Evolutionary conservation across 2,888 invertebrate species (phyloP), one percentile per base, ranked within the genome.

Genomic region (Pegoplata infirma): DNA sequence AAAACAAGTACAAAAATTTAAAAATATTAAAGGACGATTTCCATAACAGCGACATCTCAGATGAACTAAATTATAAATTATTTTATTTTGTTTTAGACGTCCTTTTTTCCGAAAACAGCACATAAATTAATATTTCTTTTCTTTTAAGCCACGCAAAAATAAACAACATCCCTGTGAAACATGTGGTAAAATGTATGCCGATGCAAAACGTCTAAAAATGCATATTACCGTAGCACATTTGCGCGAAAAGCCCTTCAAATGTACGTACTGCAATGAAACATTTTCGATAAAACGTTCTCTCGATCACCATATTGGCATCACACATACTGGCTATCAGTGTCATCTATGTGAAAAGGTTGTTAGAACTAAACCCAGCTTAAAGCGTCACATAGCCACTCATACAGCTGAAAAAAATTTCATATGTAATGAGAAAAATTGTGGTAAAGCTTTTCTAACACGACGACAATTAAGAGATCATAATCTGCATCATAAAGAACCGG

Each of bases 391-490:
- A 53, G 21, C 16, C n/a, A 51, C 58, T 2, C 77, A 77, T 40
- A 51, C 49, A 0, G 28, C 67, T 32, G 68, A 63, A 19, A 77
- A 68, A 44, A 40, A 68, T 19, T 87, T 79, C 36, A 78, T 84
- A 17, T 87, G 86, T 61, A 82, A 83, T 5, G 56, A 81, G 14
- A 84, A 82, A 19, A 82, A 82, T 32, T 87, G 86, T 17, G 83
- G 82, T 25, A 87, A 87, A 76, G 82, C 86, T 0, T 87, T 87
- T 75, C 82, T 82, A 8, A 85, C 81, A 8, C 81, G 83, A 61
- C 82, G 84, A 14, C 83, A 83, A 14, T 67, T 86, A 1, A 81
- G 76, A 3, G 81, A 81, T 0, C 86, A 86, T 49, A 36, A 19
- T 28, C 73, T 17, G 8, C 73, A 78, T 47, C 53, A 32, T 14